A percentile compares a stretch with the other conserved stretches of the same genome.
Conservation (phyloP, 2,888 invertebrate genomes). For the Erebia palarica region DNA sequence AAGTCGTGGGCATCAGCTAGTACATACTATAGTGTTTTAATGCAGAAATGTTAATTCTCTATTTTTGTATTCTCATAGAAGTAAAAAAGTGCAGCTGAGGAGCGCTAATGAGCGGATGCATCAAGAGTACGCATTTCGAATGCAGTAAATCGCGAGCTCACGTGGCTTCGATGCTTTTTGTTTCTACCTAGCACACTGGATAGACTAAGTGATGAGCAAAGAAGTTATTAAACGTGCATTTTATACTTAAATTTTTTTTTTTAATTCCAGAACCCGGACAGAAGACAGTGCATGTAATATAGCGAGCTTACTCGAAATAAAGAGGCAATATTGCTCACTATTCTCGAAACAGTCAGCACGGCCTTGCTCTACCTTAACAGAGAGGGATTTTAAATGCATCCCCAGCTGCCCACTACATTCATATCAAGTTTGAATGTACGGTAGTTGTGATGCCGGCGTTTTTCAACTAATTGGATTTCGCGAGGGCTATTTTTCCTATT, state of each 20-base stretch:
- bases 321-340: not conserved
- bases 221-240: too few relatives aligned
- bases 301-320: not conserved
- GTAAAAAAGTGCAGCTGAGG: not conserved
- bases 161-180: too few relatives aligned
- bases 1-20: too few relatives aligned
- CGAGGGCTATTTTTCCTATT: too few relatives aligned
- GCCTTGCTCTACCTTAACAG: not conserved
- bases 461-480: too few relatives aligned
- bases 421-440: not conserved
- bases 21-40: too few relatives aligned
- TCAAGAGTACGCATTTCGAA: not conserved
- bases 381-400: not conserved
- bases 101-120: not conserved
- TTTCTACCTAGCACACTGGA: too few relatives aligned
- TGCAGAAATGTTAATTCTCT: not conserved
- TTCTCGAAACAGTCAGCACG: slow-evolving; percentile 2
- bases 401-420: not conserved
- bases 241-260: too few relatives aligned
- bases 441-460: too few relatives aligned
- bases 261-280: too few relatives aligned
- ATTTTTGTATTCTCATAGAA: not conserved
- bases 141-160: too few relatives aligned
- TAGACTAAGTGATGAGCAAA: too few relatives aligned
- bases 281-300: not conserved